Evolutionary conservation across 2,888 invertebrate genomes (phyloP).

Genomic region (Nasonovia ribisnigri): DNA sequence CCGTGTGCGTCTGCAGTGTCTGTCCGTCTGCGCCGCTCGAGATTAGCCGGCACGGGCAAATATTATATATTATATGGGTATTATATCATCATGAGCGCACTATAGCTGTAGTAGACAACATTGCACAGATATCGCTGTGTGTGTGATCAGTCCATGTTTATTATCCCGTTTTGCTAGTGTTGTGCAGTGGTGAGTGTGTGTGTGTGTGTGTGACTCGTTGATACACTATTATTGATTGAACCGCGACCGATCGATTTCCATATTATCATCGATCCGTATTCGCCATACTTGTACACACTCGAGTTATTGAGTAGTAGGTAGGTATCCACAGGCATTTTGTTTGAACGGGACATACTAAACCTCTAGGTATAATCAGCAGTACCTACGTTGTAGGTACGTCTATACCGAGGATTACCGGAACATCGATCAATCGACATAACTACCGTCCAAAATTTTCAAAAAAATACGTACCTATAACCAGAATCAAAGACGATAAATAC

Average conservation of each 20-base stretch:
- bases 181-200: background rate
- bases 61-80: background rate
- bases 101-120: background rate
- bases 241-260: background rate
- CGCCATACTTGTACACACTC: background rate
- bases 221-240: background rate
- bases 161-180: background rate
- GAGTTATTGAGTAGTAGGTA: background rate
- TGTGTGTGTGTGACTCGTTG: background rate
- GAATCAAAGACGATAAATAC: background rate
- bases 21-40: slow-evolving; percentile 12
- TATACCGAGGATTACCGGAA: background rate
- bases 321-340: background rate
- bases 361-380: background rate
- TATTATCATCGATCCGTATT: background rate
- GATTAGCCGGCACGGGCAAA: slow-evolving; percentile 2
- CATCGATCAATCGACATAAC: background rate
- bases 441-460: background rate
- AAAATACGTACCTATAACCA: background rate
- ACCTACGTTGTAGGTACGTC: no score
- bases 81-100: background rate
- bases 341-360: background rate
- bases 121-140: background rate
- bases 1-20: slow-evolving; percentile 27
- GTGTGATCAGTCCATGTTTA: background rate